A percentile compares a stretch with the other conserved stretches of the same genome.
Conservation (phyloP, 2,113 vertebrate genomes). For the Cisticola juncidis region DNA sequence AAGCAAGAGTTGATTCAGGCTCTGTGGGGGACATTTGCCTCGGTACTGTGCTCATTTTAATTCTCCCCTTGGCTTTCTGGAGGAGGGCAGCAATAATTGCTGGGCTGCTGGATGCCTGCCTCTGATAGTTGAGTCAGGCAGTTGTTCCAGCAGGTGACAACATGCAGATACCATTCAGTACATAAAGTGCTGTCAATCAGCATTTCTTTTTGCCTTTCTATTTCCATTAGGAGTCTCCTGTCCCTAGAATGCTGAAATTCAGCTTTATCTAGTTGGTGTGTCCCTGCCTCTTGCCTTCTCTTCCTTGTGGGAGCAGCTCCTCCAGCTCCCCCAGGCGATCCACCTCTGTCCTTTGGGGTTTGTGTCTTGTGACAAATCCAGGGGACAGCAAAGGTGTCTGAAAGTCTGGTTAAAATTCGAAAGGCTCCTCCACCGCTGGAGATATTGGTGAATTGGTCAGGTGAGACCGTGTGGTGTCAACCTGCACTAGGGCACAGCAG, state of each 20-base stretch:
- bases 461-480: background rate
- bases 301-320: background rate
- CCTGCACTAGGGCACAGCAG: background rate
- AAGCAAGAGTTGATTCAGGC: background rate
- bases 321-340: background rate
- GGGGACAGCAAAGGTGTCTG: background rate
- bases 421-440: background rate
- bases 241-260: background rate
- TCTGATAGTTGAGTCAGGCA: constrained; percentile 10
- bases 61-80: background rate
- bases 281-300: background rate
- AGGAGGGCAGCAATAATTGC: constrained; percentile 14
- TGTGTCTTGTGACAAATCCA: background rate
- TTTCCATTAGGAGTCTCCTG: background rate
- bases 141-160: background rate
- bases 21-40: background rate
- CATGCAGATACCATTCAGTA: background rate
- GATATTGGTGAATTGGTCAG: background rate
- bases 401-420: rapidly evolving
- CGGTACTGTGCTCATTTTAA: background rate
- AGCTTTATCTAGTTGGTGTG: background rate
- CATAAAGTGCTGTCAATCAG: background rate
- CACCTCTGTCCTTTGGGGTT: background rate
- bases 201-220: background rate
- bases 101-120: background rate